Percentiles rank a stretch among this genome's conserved stretches.
These are phyloP conservation scores for Candoia aspera DNA, from an alignment of 2,113 vertebrate species.

Conservation along the genomic window DNA sequence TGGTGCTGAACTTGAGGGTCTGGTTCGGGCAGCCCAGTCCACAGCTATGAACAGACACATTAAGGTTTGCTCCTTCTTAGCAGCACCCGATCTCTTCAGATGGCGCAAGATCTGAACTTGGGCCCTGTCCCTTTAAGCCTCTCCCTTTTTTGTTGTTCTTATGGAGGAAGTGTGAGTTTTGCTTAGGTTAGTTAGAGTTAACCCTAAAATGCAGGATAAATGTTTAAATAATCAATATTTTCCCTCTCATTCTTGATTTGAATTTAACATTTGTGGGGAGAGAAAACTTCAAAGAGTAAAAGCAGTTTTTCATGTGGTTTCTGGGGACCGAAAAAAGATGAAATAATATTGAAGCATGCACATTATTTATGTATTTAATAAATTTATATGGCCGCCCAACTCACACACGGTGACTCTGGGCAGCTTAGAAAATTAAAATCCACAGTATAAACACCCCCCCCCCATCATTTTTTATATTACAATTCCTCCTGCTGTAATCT, in stretches of 20 bases:
- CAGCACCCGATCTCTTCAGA: background rate
- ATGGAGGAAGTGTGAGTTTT: background rate
- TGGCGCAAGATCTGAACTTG: background rate
- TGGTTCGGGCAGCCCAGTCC: constrained; percentile 94
- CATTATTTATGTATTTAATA: no score
- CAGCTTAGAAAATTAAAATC: no score
- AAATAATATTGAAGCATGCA: background rate
- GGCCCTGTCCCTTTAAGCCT: no score
- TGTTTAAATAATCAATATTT: background rate
- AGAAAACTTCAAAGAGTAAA: background rate
- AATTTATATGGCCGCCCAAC: no score
- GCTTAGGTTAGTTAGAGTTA: background rate
- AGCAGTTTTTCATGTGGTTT: background rate
- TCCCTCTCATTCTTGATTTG: background rate
- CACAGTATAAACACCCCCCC: no score
- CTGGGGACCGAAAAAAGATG: background rate
- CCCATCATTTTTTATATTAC: background rate
- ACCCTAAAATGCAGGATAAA: background rate
- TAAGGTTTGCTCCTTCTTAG: constrained; percentile 79
- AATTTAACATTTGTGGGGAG: background rate
- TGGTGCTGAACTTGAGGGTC: constrained; percentile 92
- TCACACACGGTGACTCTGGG: no score
- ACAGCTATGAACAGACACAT: constrained; percentile 98
- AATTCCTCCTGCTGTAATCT: background rate
- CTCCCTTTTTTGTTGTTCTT: background rate